Evolutionary conservation across 2,888 invertebrate species (phyloP).

Genomic region (Schizotus pectinicornis): DNA sequence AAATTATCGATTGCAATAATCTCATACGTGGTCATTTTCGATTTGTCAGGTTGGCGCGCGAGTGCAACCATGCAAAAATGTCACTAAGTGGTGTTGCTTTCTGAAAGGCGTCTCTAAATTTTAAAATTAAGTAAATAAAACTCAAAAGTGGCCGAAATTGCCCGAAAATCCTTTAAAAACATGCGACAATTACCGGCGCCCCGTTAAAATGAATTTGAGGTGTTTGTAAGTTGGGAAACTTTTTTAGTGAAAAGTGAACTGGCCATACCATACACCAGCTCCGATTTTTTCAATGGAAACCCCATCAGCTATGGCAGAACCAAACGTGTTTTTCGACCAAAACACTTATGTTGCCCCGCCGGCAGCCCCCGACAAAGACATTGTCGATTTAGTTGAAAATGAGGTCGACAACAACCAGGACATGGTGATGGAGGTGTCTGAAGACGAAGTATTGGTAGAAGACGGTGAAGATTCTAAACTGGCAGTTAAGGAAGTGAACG

Average conservation of each 20-base stretch:
- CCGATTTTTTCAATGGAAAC: constrained; percentile 10
- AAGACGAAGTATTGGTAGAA: constrained; percentile 10
- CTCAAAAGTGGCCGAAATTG: not conserved
- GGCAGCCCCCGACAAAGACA: constrained; percentile 6
- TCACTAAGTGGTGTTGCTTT: constrained; percentile 6
- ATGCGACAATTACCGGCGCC: not conserved
- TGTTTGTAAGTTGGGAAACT: too few species aligned
- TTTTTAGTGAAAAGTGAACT: not conserved
- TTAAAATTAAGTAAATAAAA: constrained; percentile 10
- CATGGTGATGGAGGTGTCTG: not conserved
- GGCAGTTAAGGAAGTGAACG: constrained; percentile 24
- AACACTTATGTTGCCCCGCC: constrained; percentile 33
- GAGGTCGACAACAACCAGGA: constrained; percentile 3
- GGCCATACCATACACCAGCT: not conserved
- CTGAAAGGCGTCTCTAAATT: constrained; percentile 11
- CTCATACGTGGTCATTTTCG: not conserved
- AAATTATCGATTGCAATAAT: not conserved
- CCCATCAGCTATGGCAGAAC: constrained; percentile 42
- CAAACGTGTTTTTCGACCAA: constrained; percentile 44
- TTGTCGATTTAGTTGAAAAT: constrained; percentile 22
- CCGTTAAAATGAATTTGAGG: too few species aligned
- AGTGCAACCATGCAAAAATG: constrained; percentile 2
- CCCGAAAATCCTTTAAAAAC: not conserved
- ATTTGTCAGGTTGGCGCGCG: constrained; percentile 3
- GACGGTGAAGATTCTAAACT: constrained; percentile 34